Evolutionary conservation across 2,113 vertebrate genomes (phyloP).

Genomic region (Paramisgurnus dabryanus): DNA sequence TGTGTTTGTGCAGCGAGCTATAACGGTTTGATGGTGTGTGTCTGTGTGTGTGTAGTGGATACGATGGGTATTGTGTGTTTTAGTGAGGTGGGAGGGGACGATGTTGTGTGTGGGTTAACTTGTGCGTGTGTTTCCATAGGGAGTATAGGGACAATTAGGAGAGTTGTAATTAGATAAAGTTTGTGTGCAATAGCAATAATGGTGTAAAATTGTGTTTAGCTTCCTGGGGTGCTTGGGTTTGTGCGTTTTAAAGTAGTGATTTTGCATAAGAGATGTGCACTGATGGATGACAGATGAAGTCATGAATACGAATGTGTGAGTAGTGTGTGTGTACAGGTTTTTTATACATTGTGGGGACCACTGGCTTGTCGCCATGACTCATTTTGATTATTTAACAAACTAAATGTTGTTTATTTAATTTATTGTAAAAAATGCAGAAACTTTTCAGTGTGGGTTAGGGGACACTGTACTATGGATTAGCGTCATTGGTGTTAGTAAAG

Average conservation of each 20-base stretch:
- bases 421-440: too few relatives aligned
- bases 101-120: constrained; percentile 13
- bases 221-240: background rate
- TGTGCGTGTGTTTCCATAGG: background rate
- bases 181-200: constrained; percentile 4
- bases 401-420: too few relatives aligned
- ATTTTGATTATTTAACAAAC: too few relatives aligned
- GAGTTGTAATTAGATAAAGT: constrained; percentile 4
- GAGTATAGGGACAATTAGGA: background rate
- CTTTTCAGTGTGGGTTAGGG: too few relatives aligned
- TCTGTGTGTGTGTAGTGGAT: constrained; percentile 26
- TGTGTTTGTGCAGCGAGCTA: constrained; percentile 1
- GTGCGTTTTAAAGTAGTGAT: constrained; percentile 4
- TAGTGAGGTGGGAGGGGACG: background rate
- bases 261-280: constrained; percentile 1
- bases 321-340: background rate
- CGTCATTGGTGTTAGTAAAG: too few relatives aligned
- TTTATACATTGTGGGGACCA: background rate
- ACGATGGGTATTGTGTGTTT: constrained; percentile 4
- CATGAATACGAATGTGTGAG: background rate
- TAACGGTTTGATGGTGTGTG: background rate
- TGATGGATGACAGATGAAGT: constrained; percentile 2
- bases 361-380: too few relatives aligned
- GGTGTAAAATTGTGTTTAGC: constrained; percentile 1
- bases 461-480: too few relatives aligned